phyloP scores from a whole-genome alignment of 2,888 invertebrate species.

The Mesochorus sp. region DNA sequence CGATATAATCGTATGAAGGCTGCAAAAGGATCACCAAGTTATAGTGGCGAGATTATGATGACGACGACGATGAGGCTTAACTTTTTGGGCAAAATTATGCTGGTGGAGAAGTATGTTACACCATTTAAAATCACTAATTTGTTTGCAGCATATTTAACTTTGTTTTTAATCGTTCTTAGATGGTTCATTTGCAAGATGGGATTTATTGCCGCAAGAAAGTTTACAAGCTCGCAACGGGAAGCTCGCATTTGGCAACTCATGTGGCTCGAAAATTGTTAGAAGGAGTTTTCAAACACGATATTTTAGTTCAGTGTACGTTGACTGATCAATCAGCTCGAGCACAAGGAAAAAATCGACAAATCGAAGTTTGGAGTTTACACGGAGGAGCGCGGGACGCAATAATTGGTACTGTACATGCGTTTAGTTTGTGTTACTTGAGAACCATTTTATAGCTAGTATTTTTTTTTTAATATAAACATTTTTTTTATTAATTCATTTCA shows the following conservation, averaged over 20 bases:
- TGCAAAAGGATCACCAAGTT: neutral
- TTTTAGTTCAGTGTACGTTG: slow-evolving; percentile 6
- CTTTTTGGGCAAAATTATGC: slow-evolving; percentile 10
- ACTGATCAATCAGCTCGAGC: slow-evolving; percentile 19
- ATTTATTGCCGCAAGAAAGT: slow-evolving; percentile 9
- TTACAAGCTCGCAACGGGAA: neutral
- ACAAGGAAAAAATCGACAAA: slow-evolving; percentile 7
- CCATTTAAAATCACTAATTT: too few relatives aligned
- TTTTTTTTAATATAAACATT: neutral
- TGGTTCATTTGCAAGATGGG: slow-evolving; percentile 6
- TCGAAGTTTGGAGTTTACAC: slow-evolving; percentile 8
- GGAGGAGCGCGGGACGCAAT: slow-evolving; percentile 16
- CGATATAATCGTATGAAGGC: neutral
- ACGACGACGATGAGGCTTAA: slow-evolving; percentile 11
- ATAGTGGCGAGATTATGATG: neutral
- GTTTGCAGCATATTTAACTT: too few relatives aligned
- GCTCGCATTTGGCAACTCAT: slow-evolving; percentile 15
- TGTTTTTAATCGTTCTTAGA: too few relatives aligned
- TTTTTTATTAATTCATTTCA: neutral
- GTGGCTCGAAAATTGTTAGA: slow-evolving; percentile 11
- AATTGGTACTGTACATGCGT: neutral
- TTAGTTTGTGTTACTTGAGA: too few relatives aligned
- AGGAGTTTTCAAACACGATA: slow-evolving; percentile 12
- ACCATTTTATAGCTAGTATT: neutral
- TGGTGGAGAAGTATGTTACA: slow-evolving; percentile 7